A percentile compares a stretch with the other conserved stretches of the same genome.
phyloP scores from a whole-genome alignment of 2,888 invertebrate species.

The Sepioteuthis lessoniana region DNA sequence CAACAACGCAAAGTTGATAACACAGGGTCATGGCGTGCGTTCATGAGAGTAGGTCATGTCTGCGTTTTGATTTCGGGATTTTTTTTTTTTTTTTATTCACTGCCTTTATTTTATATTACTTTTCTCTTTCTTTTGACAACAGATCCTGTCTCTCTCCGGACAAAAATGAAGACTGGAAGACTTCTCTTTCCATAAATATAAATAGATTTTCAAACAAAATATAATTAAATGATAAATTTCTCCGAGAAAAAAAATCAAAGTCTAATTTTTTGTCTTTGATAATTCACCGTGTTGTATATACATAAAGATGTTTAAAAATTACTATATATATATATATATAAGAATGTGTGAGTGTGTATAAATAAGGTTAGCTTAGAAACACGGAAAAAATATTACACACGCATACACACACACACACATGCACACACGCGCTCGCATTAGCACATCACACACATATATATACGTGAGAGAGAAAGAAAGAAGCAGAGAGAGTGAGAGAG shows the following conservation, averaged over 20 bases:
- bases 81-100: background rate
- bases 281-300: background rate
- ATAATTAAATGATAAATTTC: conserved; percentile 23
- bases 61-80: background rate
- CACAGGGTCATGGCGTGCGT: conserved; percentile 16
- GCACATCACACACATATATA: no score
- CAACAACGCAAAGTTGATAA: background rate
- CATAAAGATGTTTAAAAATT: no score
- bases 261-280: background rate
- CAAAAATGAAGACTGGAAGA: background rate
- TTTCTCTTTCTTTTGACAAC: background rate
- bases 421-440: no score
- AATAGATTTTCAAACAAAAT: background rate
- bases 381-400: no score
- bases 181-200: background rate
- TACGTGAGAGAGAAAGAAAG: no score
- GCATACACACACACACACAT: no score
- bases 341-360: no score
- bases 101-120: background rate
- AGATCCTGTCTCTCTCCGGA: background rate
- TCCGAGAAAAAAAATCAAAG: background rate
- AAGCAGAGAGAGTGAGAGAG: no score
- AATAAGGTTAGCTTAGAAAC: no score
- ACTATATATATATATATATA: background rate
- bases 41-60: background rate